Base-by-base conservation (phyloP, 2,113 vertebrate species). In the Edolisoma coerulescens region DNA sequence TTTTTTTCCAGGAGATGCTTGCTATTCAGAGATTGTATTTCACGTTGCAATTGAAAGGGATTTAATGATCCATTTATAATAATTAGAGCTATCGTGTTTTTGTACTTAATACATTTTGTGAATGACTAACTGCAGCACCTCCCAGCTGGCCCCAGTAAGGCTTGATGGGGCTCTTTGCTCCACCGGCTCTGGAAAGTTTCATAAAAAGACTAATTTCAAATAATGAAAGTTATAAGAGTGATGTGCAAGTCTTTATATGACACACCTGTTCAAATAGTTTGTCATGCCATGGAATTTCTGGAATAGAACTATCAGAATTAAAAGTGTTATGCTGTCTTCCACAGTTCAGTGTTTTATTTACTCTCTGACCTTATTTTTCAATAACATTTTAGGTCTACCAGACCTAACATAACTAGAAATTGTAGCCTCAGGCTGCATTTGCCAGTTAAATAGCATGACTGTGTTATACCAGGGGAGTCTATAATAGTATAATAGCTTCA, bases 21-120 rank as follows among this genome's bases (percentile, higher is more conserved):
- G 59, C 54, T 95, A 85, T 96, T 87, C 80, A 87, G 86, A 84
- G 75, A 86, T 54, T 82, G 45, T 78, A 94, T 92, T 97, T 95
- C 69, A 89, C 35, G 41, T 47, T 75, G 42, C 53, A 85, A 79
- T 86, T 79, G 61, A 74, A 95, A 88, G 14, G 28, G 61, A 76
- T 93, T 96, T 97, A 97, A 96, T 84, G 83, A 90, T 60, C 83
- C 94, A 96, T 97, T 93, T 88, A 73, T 94, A 95, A 93, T 84
- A 91, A 96, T 96, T 93, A 95, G 49, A 89, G 45, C 69, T 90
- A 57, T 84, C 42, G 0, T 92, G 95, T n/a, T 87, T 96, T 93
- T 90, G 33, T 92, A 90, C 85, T 80, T 94, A 57, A 94, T 64
- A 71, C 63, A 59, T 94, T 93, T 93, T 94, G 76, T 90, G 90